These are phyloP conservation scores for Anthoscopus minutus DNA, from an alignment of 2,113 vertebrate species.

Conservation along the genomic window DNA sequence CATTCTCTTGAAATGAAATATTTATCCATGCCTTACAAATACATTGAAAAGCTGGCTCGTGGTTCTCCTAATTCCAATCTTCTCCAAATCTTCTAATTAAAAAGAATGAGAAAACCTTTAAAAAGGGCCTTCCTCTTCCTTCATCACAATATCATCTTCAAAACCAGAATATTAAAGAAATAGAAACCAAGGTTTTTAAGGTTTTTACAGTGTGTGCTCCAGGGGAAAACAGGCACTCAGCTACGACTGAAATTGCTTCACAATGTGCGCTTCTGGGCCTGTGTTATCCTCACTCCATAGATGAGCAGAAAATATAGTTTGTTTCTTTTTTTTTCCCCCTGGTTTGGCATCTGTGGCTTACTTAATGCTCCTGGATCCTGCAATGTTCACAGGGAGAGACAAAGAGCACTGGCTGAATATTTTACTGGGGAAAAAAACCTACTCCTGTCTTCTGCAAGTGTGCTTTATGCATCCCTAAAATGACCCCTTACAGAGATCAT, in stretches of 20 bases:
- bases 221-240: conserved; percentile 75
- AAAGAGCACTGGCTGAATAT: conserved; percentile 6
- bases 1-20: not conserved
- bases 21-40: conserved; percentile 1
- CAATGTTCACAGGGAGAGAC: conserved; percentile 60
- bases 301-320: conserved; percentile 76
- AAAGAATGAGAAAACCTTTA: not conserved
- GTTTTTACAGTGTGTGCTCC: conserved; percentile 69
- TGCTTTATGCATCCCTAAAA: conserved; percentile 36
- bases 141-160: conserved; percentile 47
- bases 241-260: conserved; percentile 75
- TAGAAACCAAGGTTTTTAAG: conserved; percentile 64
- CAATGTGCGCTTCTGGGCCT: conserved; percentile 62
- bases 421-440: not conserved
- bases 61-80: not conserved
- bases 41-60: not conserved
- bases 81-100: not conserved
- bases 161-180: conserved; percentile 70
- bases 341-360: conserved; percentile 57
- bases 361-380: conserved; percentile 47
- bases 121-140: conserved; percentile 19
- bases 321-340: conserved; percentile 50
- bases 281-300: conserved; percentile 69
- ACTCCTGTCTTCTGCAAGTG: not conserved
- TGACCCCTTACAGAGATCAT: conserved; percentile 30